Percentiles rank a stretch among this genome's conserved stretches.
phyloP scores from a whole-genome alignment of 2,888 invertebrate species.

The Bruchidius siliquastri region DNA sequence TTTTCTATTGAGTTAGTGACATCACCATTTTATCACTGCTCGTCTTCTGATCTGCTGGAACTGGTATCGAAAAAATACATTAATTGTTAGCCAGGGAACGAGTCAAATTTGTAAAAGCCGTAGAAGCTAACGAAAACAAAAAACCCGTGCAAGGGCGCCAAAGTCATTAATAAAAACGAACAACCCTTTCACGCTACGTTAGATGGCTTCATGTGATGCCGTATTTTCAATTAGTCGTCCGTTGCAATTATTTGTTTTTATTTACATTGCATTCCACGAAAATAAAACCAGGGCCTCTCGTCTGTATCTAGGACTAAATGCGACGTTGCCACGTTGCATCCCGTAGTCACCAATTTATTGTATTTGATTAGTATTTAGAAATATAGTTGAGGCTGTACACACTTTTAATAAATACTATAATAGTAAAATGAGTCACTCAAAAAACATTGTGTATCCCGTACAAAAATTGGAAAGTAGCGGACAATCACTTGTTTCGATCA shows the following conservation, averaged over 20 bases:
- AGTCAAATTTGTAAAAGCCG: not conserved
- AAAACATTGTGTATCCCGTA: no score
- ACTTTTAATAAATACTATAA: no score
- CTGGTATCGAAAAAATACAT: not conserved
- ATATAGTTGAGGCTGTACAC: no score
- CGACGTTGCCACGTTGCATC: not conserved
- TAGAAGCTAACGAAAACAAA: not conserved
- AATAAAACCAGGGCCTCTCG: conserved; percentile 9
- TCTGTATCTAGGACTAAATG: not conserved
- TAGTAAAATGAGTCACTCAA: no score
- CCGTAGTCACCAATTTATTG: not conserved
- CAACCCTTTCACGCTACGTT: not conserved
- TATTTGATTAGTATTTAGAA: no score
- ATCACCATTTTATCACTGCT: no score
- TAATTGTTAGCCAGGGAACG: not conserved
- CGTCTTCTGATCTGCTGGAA: no score
- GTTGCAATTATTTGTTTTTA: conserved; percentile 9
- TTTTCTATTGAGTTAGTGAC: no score
- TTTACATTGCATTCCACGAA: conserved; percentile 11
- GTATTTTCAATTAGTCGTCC: not conserved
- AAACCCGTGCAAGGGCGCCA: not conserved
- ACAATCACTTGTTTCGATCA: no score
- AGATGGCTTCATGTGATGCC: not conserved
- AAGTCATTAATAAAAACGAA: not conserved
- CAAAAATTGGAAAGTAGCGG: no score